Conservation (phyloP, 1,140 invertebrate genomes). For the Glossosoma conforme region DNA sequence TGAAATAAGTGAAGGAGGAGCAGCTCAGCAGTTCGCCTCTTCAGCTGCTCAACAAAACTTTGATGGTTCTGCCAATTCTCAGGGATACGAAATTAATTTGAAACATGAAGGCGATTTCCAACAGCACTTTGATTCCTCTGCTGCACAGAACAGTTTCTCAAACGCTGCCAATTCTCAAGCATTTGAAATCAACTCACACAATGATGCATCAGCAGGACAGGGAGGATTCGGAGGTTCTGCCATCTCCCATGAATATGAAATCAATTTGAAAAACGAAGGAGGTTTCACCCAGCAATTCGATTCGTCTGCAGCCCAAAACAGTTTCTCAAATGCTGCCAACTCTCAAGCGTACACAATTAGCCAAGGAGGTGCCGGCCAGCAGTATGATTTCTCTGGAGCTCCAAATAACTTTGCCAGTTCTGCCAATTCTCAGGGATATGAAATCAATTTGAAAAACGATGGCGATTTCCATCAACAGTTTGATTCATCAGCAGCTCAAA, state of each 20-base stretch:
- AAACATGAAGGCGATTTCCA: too few relatives aligned
- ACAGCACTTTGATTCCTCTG: too few relatives aligned
- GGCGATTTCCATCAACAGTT: neutral
- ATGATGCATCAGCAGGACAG: too few relatives aligned
- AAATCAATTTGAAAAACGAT: neutral
- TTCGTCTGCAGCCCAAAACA: too few relatives aligned
- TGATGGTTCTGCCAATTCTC: neutral
- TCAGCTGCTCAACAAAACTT: neutral
- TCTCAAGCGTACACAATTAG: constrained; percentile 1
- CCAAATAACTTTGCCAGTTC: neutral
- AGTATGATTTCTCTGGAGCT: too few relatives aligned
- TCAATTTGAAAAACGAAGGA: neutral
- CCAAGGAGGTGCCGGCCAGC: neutral
- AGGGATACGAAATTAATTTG: neutral
- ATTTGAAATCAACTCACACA: constrained; percentile 6
- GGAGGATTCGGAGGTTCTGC: too few relatives aligned
- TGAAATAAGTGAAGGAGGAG: neutral
- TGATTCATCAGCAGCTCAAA: neutral
- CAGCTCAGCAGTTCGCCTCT: neutral
- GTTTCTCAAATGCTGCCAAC: neutral
- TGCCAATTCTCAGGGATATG: neutral
- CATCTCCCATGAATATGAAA: too few relatives aligned
- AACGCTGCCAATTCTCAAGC: constrained; percentile 2
- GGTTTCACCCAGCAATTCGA: neutral
- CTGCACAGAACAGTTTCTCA: too few relatives aligned